A percentile compares a stretch with the other conserved stretches of the same genome.
Evolutionary conservation across 2,113 vertebrate genomes (phyloP).

Genomic region (Scalopus aquaticus): DNA sequence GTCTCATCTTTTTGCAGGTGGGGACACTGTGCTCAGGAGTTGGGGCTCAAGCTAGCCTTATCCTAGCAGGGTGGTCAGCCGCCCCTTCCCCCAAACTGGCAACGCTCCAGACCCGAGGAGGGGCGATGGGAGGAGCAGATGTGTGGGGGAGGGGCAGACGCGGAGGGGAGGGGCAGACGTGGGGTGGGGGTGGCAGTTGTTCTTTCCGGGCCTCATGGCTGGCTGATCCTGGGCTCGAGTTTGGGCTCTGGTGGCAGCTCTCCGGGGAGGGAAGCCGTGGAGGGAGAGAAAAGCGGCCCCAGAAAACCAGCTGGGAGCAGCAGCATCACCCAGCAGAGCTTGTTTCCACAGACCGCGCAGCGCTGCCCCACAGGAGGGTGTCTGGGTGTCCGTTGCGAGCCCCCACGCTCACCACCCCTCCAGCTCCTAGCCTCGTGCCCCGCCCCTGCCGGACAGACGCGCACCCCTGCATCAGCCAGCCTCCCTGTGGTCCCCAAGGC

Average conservation of each 20-base stretch:
- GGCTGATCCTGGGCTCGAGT: not conserved
- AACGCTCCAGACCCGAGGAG: not conserved
- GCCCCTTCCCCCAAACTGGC: not conserved
- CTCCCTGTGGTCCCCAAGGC: not conserved
- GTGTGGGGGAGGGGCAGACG: too few relatives aligned
- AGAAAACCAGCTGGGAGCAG: not conserved
- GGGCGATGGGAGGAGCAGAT: too few relatives aligned
- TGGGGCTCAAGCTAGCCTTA: too few relatives aligned
- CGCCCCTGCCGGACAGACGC: not conserved
- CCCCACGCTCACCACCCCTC: rapidly evolving
- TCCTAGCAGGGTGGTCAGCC: not conserved
- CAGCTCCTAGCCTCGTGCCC: not conserved
- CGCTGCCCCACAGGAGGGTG: not conserved
- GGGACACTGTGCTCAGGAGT: not conserved
- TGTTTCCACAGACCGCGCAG: not conserved
- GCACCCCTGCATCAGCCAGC: not conserved
- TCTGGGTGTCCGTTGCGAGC: not conserved
- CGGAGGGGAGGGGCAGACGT: rapidly evolving
- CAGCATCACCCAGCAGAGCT: too few relatives aligned
- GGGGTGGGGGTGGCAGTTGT: not conserved
- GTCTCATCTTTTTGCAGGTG: not conserved
- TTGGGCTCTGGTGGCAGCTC: not conserved
- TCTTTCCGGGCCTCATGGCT: not conserved
- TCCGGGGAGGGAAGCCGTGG: too few relatives aligned
- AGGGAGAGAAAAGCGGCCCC: not conserved